Percentiles rank a stretch among this genome's conserved stretches.
phyloP scores from a whole-genome alignment of 2,888 invertebrate genomes.

The Diaphora mendica region DNA sequence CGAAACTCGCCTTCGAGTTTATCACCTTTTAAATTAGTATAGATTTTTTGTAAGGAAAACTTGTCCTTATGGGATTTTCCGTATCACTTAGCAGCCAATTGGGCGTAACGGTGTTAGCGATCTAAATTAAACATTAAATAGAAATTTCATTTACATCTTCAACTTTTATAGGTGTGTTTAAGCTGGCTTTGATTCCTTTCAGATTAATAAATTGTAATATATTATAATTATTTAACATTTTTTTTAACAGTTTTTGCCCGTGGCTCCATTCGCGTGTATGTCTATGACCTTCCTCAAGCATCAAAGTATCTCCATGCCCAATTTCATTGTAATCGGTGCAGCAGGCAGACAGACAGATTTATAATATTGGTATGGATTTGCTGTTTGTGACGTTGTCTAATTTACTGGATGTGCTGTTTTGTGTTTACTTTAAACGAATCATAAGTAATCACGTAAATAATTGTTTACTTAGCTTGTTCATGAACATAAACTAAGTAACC shows the following conservation, averaged over 20 bases:
- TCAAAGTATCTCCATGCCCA: no score
- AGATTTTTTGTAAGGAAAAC: slow-evolving; percentile 26
- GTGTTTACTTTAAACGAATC: background rate
- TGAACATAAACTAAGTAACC: no score
- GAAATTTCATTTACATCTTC: slow-evolving; percentile 7
- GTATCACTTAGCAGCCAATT: slow-evolving; percentile 6
- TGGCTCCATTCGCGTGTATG: no score
- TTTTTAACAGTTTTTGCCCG: no score
- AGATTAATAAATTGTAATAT: background rate
- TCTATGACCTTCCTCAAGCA: no score
- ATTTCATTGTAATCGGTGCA: no score
- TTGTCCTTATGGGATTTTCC: slow-evolving; percentile 2
- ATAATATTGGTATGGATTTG: background rate
- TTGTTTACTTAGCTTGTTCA: no score
- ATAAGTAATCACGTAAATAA: no score
- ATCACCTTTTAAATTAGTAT: slow-evolving; percentile 43
- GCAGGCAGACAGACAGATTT: no score
- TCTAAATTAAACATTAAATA: slow-evolving; percentile 17
- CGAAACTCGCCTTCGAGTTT: slow-evolving; percentile 46
- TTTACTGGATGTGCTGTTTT: background rate
- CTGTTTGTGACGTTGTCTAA: background rate
- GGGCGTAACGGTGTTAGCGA: slow-evolving; percentile 11
- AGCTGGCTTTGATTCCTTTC: background rate
- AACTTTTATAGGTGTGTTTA: background rate
- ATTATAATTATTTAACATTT: no score